Evolutionary conservation across 2,113 vertebrate species (phyloP).

Genomic region (Corvus hawaiiensis): DNA sequence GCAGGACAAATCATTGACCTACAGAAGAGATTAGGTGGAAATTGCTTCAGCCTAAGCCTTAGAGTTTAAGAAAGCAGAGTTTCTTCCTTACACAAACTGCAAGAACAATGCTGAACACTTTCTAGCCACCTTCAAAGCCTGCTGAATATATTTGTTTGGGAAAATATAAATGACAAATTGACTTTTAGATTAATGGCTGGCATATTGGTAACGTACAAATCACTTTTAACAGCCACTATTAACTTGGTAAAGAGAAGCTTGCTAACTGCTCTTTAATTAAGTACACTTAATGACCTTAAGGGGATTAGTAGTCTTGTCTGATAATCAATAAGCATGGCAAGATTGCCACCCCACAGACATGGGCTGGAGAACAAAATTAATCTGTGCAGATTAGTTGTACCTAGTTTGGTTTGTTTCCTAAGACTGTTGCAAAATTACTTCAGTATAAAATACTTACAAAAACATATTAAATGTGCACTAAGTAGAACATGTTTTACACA

Average conservation of each 20-base stretch:
- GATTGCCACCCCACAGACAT: conserved; percentile 74
- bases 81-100: background rate
- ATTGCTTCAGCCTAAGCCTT: background rate
- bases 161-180: conserved; percentile 78
- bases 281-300: conserved; percentile 97
- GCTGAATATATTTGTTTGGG: conserved; percentile 70
- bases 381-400: conserved; percentile 67
- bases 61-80: background rate
- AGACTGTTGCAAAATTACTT: background rate
- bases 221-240: conserved; percentile 76
- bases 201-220: conserved; percentile 76
- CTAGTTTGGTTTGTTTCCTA: conserved; percentile 34
- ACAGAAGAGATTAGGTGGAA: background rate
- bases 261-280: conserved; percentile 98
- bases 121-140: background rate
- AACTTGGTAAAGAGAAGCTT: conserved; percentile 76
- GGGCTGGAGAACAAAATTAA: conserved; percentile 70
- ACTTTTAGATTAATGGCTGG: conserved; percentile 75
- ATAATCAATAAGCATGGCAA: conserved; percentile 94
- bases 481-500: background rate
- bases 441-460: background rate
- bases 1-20: background rate
- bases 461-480: background rate
- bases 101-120: background rate
- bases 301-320: conserved; percentile 94